Conservation (phyloP, 1,140 invertebrate species). For the Drusus annulatus region DNA sequence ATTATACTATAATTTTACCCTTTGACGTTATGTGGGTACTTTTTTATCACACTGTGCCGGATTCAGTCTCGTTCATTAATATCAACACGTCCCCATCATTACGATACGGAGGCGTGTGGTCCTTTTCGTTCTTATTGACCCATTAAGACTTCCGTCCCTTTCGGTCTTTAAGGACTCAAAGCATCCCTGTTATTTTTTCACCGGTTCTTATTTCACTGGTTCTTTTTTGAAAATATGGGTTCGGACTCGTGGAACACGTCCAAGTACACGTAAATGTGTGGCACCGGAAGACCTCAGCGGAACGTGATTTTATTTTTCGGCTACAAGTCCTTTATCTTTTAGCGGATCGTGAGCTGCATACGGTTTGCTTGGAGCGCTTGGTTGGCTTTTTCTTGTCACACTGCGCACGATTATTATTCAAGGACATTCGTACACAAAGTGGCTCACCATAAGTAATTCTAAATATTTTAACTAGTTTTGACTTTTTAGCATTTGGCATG, state of each 20-base stretch:
- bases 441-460: no score
- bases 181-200: not conserved
- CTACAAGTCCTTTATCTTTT: slow-evolving; percentile 23
- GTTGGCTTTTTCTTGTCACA: not conserved
- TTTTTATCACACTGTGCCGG: no score
- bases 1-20: no score
- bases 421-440: not conserved
- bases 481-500: no score
- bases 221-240: slow-evolving; percentile 19
- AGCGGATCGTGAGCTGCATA: slow-evolving; percentile 30
- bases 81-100: slow-evolving; percentile 16
- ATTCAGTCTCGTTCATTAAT: no score
- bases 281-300: slow-evolving; percentile 22
- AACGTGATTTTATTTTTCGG: slow-evolving; percentile 34
- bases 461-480: no score
- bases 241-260: slow-evolving; percentile 5
- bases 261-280: slow-evolving; percentile 30
- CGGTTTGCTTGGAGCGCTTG: not conserved
- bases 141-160: no score
- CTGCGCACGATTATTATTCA: not conserved
- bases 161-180: no score
- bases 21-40: no score
- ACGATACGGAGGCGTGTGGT: not conserved
- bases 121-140: no score
- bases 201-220: not conserved